Conservation (phyloP, 1,140 invertebrate species). For the Macrostomum lignano region DNA sequence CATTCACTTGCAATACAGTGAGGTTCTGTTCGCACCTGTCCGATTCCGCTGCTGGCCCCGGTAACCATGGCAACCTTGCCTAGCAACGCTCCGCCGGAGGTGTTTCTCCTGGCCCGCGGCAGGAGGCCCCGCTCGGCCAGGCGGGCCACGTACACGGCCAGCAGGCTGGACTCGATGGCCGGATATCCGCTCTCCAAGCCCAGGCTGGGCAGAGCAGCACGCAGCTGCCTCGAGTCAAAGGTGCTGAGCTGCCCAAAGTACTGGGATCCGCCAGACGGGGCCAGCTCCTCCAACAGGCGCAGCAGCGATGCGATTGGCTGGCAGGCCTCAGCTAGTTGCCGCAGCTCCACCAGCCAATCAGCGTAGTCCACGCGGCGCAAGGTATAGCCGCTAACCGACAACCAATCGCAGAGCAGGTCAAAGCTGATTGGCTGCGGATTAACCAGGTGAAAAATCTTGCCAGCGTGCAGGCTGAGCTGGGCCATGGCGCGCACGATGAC, state of each 20-base stretch:
- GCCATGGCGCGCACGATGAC: constrained; percentile 23
- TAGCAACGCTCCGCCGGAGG: too few species aligned
- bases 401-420: neutral
- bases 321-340: neutral
- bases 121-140: too few species aligned
- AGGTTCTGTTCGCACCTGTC: too few species aligned
- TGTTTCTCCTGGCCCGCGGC: too few species aligned
- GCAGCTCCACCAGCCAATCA: constrained; percentile 1
- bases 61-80: too few species aligned
- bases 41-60: too few species aligned
- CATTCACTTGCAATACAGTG: too few species aligned
- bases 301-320: neutral
- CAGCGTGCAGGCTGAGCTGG: constrained; percentile 17
- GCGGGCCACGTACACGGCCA: neutral
- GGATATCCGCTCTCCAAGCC: too few species aligned
- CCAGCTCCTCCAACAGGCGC: neutral
- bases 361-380: neutral
- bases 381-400: neutral
- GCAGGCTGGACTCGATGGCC: neutral
- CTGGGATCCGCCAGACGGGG: neutral
- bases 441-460: constrained; percentile 28
- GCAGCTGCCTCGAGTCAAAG: neutral
- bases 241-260: neutral
- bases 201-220: too few species aligned
- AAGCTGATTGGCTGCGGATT: constrained; percentile 13